phyloP scores from a whole-genome alignment of 2,113 vertebrate genomes.

The Lophura nycthemera region DNA sequence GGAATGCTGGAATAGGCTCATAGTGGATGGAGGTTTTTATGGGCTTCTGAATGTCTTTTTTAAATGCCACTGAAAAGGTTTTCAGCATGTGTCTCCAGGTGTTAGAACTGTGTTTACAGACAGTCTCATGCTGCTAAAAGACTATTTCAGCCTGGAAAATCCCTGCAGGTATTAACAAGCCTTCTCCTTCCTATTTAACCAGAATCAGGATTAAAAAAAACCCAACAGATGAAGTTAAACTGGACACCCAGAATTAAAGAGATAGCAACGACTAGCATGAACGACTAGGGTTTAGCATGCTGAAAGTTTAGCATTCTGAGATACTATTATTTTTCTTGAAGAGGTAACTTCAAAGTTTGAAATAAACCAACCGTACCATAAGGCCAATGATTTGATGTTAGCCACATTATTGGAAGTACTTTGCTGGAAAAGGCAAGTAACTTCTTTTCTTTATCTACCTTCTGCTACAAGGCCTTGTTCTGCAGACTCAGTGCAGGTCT shows the following conservation, averaged over 20 bases:
- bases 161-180: conserved; percentile 18
- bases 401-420: neutral
- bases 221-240: neutral
- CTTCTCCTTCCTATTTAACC: neutral
- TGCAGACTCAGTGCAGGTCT: neutral
- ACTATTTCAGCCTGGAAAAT: conserved; percentile 30
- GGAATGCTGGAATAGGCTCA: neutral
- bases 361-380: neutral
- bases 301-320: neutral
- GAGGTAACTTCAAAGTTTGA: neutral
- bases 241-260: neutral
- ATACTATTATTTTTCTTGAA: neutral
- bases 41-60: neutral
- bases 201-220: neutral
- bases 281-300: neutral
- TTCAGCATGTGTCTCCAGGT: conserved; percentile 12
- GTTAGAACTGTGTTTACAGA: conserved; percentile 29
- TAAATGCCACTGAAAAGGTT: conserved; percentile 8
- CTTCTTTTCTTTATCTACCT: neutral
- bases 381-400: neutral
- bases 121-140: conserved; percentile 2
- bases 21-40: neutral
- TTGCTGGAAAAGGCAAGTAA: neutral
- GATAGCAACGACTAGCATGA: neutral
- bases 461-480: neutral